Conservation (phyloP, 2,113 vertebrate species). For the Apodemus sylvaticus region DNA sequence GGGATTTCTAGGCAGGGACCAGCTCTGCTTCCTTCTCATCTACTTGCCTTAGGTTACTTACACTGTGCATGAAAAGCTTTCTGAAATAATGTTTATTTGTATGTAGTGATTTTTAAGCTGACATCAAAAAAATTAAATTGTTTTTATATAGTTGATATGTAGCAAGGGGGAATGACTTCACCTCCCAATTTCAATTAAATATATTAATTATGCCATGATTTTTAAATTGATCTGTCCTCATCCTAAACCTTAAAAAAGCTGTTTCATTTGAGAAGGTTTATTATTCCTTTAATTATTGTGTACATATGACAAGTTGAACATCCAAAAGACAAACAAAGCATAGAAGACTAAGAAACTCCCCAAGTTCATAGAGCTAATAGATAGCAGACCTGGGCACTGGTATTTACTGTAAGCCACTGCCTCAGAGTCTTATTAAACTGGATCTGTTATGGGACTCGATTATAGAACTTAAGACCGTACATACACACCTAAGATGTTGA, state of each 20-base stretch:
- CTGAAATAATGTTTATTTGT: conserved; percentile 19
- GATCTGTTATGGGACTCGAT: background rate
- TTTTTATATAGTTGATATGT: conserved; percentile 12
- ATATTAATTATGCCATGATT: background rate
- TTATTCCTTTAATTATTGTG: background rate
- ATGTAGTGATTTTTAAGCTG: conserved; percentile 4
- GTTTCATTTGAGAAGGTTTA: conserved; percentile 50
- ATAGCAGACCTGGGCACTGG: background rate
- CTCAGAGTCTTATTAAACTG: conserved; percentile 54
- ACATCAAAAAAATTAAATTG: conserved; percentile 2
- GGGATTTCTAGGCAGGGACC: background rate
- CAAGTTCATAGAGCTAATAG: conserved; percentile 3
- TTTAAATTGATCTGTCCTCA: conserved; percentile 28
- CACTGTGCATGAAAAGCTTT: conserved; percentile 29
- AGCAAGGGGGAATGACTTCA: background rate
- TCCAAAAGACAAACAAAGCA: conserved; percentile 27
- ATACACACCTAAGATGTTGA: background rate
- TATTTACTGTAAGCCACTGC: background rate
- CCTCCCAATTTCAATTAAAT: conserved; percentile 39
- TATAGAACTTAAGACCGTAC: background rate
- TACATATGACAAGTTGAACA: background rate
- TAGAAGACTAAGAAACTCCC: conserved; percentile 47
- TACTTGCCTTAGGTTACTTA: conserved; percentile 22
- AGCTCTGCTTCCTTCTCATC: background rate
- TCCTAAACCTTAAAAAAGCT: background rate